Conservation (phyloP, 2,113 vertebrate genomes). For the Scomber scombrus region DNA sequence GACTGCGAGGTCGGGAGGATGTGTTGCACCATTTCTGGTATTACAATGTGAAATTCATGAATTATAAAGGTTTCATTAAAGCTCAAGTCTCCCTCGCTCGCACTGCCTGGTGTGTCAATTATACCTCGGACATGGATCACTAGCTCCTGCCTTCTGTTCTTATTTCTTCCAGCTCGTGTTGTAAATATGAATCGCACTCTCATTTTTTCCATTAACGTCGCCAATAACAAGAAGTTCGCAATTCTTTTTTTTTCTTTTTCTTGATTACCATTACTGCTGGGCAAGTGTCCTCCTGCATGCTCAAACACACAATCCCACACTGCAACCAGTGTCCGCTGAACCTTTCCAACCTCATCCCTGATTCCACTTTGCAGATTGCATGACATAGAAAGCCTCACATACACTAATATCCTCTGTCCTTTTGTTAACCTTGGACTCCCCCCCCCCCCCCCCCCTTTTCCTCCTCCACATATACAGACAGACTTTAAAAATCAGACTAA, state of each 20-base stretch:
- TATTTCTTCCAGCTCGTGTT: constrained; percentile 2
- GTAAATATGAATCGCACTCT: constrained; percentile 13
- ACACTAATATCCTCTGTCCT: constrained; percentile 34
- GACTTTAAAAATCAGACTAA: constrained; percentile 24
- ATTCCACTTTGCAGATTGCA: constrained; percentile 42
- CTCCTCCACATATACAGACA: not conserved
- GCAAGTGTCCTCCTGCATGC: not conserved
- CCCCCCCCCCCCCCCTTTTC: no score
- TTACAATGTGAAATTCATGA: constrained; percentile 56
- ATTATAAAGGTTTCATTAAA: constrained; percentile 59
- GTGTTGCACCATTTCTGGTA: constrained; percentile 36
- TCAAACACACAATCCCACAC: not conserved
- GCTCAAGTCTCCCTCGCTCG: not conserved
- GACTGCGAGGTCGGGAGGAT: constrained; percentile 13
- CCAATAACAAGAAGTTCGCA: not conserved
- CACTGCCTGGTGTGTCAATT: constrained; percentile 24
- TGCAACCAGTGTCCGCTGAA: constrained; percentile 7
- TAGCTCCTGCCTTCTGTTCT: constrained; percentile 15
- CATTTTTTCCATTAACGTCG: constrained; percentile 21
- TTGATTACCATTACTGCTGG: constrained; percentile 17
- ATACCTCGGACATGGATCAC: constrained; percentile 22
- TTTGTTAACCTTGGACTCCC: constrained; percentile 34
- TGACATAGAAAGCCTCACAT: constrained; percentile 8
- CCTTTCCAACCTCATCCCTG: not conserved
- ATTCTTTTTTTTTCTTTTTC: constrained; percentile 2